Base-by-base conservation (phyloP, 1,140 invertebrate species). In the Drosophila bocki region DNA sequence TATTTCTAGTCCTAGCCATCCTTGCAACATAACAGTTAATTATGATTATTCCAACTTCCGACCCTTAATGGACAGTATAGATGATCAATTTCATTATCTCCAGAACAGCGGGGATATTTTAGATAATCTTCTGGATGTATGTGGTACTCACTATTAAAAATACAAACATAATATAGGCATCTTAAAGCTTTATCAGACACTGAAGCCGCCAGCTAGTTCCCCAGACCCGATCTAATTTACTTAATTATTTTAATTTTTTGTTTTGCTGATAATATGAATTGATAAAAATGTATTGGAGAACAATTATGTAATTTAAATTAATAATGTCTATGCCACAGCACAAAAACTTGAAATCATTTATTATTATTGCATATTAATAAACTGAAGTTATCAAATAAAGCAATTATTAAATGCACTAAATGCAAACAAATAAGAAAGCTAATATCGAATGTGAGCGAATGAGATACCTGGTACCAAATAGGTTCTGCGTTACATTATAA, bases 101-200 rank as follows among this genome's bases (percentile, higher is more conserved):
- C 68, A 79, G 7, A 63, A 71, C 42, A 67, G 53, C 9, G 68
- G 47, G 12, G 81, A 92, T 41, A 60, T 90, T 44, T 75, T 92
- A 37, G 82, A 91, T 50, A 91, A 86, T 50, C 59, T 92, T 41
- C 42, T 92, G 4, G 86, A 92, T 45, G 80, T 92, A n/a, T 82
- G 80, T 60, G 78, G 78, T 35, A 76, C 67, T 48, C 90, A 87
- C 39, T 91, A 78, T 64, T 91, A 85, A 85, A 57, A 44, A 56
- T 33, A 29, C 32, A n/a, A 3, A 19, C 6, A 13, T 22, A 29
- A 5, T 29, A 29, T 29, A 5, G 26, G 26, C 26, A 29, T 45
- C 17, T 11, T 11, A 45, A 45, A 19, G 17, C 2, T 45, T 9
- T 9, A 45, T 19, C 42, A 45, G 42, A 6, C 42, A 45, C 5